Conservation (phyloP, 2,113 vertebrate genomes). For the Thunnus thynnus region DNA sequence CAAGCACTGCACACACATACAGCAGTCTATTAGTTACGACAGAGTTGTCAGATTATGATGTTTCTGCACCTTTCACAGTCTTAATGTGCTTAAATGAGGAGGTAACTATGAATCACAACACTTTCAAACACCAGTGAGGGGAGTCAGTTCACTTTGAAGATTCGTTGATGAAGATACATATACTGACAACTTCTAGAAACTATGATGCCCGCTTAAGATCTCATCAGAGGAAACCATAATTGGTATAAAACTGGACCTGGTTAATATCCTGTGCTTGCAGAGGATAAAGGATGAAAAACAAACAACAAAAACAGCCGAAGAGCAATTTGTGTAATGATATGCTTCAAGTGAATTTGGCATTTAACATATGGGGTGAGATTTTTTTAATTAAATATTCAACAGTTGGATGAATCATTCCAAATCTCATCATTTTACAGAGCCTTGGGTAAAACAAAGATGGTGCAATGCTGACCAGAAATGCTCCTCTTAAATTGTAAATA, state of each 20-base stretch:
- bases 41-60: too few species aligned
- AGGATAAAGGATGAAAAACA: background rate
- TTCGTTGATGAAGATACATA: too few species aligned
- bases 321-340: conserved; percentile 42
- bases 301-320: background rate
- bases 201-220: background rate
- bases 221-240: background rate
- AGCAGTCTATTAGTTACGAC: too few species aligned
- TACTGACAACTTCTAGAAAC: too few species aligned
- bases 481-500: conserved; percentile 22
- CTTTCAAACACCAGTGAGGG: too few species aligned
- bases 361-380: conserved; percentile 56
- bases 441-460: conserved; percentile 41
- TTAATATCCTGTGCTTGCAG: too few species aligned
- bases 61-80: too few species aligned
- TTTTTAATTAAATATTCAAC: conserved; percentile 66
- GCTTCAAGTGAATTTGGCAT: conserved; percentile 32
- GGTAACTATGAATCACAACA: too few species aligned
- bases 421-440: conserved; percentile 58
- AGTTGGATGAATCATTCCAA: conserved; percentile 66
- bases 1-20: too few species aligned
- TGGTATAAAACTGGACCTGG: background rate
- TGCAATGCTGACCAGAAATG: conserved; percentile 48
- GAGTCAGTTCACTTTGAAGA: too few species aligned
- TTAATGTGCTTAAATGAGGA: too few species aligned